Conservation (phyloP, 2,113 vertebrate species). For the Maccullochella peelii region DNA sequence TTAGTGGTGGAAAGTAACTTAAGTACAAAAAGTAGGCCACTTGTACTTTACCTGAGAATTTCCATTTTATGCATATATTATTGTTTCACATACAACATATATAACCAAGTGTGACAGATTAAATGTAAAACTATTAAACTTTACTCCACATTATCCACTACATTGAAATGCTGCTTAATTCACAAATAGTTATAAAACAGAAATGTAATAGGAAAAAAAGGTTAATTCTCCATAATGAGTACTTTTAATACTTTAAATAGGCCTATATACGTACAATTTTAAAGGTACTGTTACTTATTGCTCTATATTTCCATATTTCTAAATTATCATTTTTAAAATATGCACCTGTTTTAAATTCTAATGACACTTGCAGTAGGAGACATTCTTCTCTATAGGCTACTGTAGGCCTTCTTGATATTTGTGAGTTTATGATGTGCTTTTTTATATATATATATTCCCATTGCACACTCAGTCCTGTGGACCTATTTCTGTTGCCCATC, state of each 20-base stretch:
- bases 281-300: not conserved
- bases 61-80: not conserved
- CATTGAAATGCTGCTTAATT: not conserved
- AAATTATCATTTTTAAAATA: not conserved
- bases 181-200: not conserved
- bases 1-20: not conserved
- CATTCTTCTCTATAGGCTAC: not conserved
- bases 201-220: not conserved
- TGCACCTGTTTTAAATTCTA: not conserved
- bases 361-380: not conserved
- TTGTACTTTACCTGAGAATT: not conserved
- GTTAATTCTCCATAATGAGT: not conserved
- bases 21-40: not conserved
- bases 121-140: not conserved
- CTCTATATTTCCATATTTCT: not conserved
- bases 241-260: not conserved
- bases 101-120: not conserved
- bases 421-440: not conserved
- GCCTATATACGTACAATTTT: not conserved
- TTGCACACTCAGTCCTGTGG: not conserved
- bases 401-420: not conserved
- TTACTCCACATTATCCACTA: not conserved
- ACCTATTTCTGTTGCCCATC: conserved; percentile 23
- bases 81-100: not conserved
- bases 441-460: conserved; percentile 2